A percentile compares a stretch with the other conserved stretches of the same genome.
phyloP scores from a whole-genome alignment of 2,113 vertebrate genomes.

The Chloropsis hardwickii region DNA sequence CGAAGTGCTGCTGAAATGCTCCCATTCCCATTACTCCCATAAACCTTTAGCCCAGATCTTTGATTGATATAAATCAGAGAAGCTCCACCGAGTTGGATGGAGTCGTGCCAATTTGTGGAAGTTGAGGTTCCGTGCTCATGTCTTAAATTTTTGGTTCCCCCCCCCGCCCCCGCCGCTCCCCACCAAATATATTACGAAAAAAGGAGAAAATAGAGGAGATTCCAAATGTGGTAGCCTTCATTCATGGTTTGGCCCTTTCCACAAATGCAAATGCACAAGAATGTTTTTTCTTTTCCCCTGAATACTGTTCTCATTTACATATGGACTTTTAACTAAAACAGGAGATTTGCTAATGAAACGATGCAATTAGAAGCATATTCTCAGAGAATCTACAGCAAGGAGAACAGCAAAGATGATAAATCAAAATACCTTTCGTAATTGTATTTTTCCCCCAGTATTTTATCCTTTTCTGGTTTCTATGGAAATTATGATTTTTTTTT shows the following conservation, averaged over 20 bases:
- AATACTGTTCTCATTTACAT: background rate
- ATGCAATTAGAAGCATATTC: background rate
- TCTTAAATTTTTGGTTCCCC: background rate
- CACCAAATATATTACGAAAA: background rate
- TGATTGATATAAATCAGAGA: background rate
- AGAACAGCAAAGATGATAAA: background rate
- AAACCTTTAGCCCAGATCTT: slow-evolving; percentile 8
- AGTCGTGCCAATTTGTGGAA: background rate
- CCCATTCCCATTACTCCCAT: background rate
- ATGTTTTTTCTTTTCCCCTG: background rate
- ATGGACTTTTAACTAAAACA: background rate
- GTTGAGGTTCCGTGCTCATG: background rate
- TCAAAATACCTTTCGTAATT: background rate
- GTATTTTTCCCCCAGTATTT: background rate
- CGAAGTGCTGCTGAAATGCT: background rate
- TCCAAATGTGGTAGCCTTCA: background rate
- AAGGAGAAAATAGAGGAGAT: background rate
- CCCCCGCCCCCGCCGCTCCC: too few species aligned
- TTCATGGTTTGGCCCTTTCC: background rate
- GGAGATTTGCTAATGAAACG: background rate
- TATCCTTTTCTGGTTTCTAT: background rate
- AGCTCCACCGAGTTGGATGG: background rate
- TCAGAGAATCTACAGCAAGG: background rate
- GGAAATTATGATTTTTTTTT: background rate
- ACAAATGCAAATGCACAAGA: background rate